Conservation (phyloP, 1,140 invertebrate species). For the Charaxes varanes region DNA sequence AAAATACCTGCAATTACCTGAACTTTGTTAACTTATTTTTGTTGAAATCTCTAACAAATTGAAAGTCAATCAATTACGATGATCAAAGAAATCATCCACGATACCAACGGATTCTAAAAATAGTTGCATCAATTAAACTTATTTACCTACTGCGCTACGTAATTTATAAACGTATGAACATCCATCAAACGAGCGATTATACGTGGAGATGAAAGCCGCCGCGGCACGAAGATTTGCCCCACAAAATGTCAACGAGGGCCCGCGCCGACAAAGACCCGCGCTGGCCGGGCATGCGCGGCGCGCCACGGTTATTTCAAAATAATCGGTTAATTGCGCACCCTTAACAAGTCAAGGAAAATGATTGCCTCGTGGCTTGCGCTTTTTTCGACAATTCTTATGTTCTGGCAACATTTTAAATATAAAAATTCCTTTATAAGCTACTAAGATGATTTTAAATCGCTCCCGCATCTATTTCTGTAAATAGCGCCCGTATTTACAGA, state of each 20-base stretch:
- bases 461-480: conserved; percentile 1
- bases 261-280: conserved; percentile 48
- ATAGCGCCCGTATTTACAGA: no score
- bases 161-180: conserved; percentile 33
- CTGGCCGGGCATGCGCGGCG: conserved; percentile 33
- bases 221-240: conserved; percentile 66
- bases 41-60: no score
- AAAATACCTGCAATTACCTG: no score
- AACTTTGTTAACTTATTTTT: no score
- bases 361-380: conserved; percentile 19
- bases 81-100: conserved; percentile 1
- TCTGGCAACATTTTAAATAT: conserved; percentile 14
- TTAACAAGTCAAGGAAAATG: conserved; percentile 36
- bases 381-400: conserved; percentile 20
- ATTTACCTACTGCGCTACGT: conserved; percentile 24
- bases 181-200: conserved; percentile 64
- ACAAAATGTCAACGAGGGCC: conserved; percentile 65
- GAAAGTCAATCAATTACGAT: no score
- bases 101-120: no score
- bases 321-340: conserved; percentile 62
- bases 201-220: conserved; percentile 55
- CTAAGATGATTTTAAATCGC: conserved; percentile 5
- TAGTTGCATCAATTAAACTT: conserved; percentile 16
- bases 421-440: conserved; percentile 7
- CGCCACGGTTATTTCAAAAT: conserved; percentile 53